Base-by-base conservation (phyloP, 2,888 invertebrate genomes). In the Neria commutata region DNA sequence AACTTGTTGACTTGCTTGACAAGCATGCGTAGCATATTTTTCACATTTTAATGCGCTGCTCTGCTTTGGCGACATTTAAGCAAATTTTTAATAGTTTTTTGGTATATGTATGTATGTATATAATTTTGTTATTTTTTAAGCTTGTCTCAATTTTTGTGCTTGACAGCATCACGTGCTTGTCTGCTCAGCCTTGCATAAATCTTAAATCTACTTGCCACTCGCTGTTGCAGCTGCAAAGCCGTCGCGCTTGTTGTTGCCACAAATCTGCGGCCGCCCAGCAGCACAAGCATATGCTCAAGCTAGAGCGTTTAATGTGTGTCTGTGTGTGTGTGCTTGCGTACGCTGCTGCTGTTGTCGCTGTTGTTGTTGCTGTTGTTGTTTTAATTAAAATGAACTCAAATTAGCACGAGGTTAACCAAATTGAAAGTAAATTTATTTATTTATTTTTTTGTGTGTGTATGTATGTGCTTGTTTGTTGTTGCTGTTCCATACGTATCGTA, bases 331-430 rank as follows among this genome's bases (percentile, higher is more conserved):
- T 40, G 57, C n/a, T 16, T n/a, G 48, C 48, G 34, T 37, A 21
- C 23, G 57, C 54, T 29, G 49, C 60, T 51, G 58, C 61, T 64
- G 58, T 56, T 63, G 73, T 69, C 70, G 72, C 65, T 65, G 71
- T 69, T 66, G 64, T 33, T 52, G 57, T 52, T n/a, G n/a, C n/a
- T n/a, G n/a, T n/a, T n/a, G n/a, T n/a, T 63, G 60, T 63, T 76
- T 79, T 75, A 79, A 80, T 78, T 77, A 68, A 76, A 77, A 74
- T 78, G 74, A 78, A 80, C 79, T 76, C 74, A 74, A 80, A 76
- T 74, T 72, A 72, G 79, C 72, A 72, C 78, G 79, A 80, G 80
- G 80, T 68, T 80, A 74, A 72, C 67, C 67, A 67, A 77, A 75
- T 76, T 78, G 76, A 80, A 76, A 78, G 78, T 74, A 73, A 74